Evolutionary conservation across 2,888 invertebrate species (phyloP), one percentile per base, ranked within the genome.

Genomic region (Mycalesis mineus): DNA sequence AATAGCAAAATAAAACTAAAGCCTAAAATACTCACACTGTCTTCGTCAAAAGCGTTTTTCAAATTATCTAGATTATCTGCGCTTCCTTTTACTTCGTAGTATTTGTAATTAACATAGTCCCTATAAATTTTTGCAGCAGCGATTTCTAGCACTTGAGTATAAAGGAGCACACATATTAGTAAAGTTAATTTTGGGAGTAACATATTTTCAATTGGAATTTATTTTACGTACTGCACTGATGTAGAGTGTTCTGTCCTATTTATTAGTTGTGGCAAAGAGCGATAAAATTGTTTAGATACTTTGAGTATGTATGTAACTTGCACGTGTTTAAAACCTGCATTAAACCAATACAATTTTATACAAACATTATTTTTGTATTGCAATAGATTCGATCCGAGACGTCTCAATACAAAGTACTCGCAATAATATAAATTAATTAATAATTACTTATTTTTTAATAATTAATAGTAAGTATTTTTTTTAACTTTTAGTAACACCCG

Each of bases 1-100:
- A n/a, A n/a, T n/a, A 22, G 22, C 22, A 22, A 22, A 22, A 22
- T 22, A 22, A 22, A 22, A 22, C 7, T 9, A 36, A 52, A 29
- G n/a, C n/a, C n/a, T n/a, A 31, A 44, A 8, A 45, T 48, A 76
- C 79, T 80, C 62, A 82, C 81, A 62, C 73, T 67, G 50, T 68
- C 59, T 6, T 66, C 53, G 28, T 55, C n/a, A 36, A 65, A 41
- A 9, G 31, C 13, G 9, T 45, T 54, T 51, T 48, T 55, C 7
- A 68, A 55, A 28, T 51, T 58, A 22, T 60, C 55, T 37, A 68
- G 13, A 7, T 42, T 57, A 1, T 36, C 42, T 22, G 22, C 29
- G 13, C 44, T 50, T 7, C 68, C 68, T 39, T 61, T 39, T 6
- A 70, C 49, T 7, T 61, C 60, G 17, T 62, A 64, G 33, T 58